Percentiles rank a stretch among this genome's conserved stretches.
Evolutionary conservation across 2,113 vertebrate genomes (phyloP).

Genomic region (Tricholaema leucomelas): DNA sequence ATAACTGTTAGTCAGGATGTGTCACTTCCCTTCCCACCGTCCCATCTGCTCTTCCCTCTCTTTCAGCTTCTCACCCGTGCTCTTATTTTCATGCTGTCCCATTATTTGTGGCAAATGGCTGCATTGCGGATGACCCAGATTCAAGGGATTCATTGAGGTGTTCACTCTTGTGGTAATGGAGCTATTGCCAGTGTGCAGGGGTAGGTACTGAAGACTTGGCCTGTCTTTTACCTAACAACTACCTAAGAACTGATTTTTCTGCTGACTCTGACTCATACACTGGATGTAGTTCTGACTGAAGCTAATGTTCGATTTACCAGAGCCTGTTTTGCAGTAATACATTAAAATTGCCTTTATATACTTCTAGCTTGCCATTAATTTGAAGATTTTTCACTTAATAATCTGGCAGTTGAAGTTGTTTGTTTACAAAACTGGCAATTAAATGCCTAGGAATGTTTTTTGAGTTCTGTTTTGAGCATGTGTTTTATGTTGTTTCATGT

Average conservation of each 20-base stretch:
- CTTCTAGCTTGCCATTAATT: constrained; percentile 3
- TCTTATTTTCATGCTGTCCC: neutral
- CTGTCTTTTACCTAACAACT: neutral
- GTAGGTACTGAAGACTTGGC: neutral
- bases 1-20: constrained; percentile 62
- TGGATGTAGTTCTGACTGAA: neutral
- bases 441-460: neutral
- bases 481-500: neutral
- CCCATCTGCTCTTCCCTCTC: constrained; percentile 44
- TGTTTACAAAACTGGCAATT: neutral
- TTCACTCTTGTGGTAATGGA: neutral
- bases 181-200: neutral
- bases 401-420: neutral
- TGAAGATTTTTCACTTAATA: constrained; percentile 8
- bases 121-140: constrained; percentile 54
- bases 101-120: constrained; percentile 54
- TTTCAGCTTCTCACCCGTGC: constrained; percentile 9
- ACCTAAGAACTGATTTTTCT: too few relatives aligned
- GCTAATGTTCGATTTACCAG: neutral
- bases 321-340: neutral
- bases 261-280: constrained; percentile 18
- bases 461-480: neutral
- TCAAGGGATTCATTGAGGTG: neutral
- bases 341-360: neutral
- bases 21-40: constrained; percentile 49